phyloP scores from a whole-genome alignment of 35 echinoderm and acorn worm genomes.

The Lytechinus variegatus region DNA sequence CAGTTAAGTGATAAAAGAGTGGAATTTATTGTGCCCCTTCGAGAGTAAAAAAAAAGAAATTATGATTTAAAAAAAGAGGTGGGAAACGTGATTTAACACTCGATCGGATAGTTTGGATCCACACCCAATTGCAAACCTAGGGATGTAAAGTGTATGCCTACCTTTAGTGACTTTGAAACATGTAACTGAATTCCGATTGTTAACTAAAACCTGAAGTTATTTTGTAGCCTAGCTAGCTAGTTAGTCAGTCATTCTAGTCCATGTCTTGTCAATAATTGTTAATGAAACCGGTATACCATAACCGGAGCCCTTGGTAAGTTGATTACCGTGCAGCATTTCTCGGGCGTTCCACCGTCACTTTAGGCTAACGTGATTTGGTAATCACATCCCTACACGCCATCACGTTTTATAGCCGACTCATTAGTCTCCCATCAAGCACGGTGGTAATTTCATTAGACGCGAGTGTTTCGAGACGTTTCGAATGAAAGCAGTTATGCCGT shows the following conservation, averaged over 20 bases:
- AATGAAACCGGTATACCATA: neutral
- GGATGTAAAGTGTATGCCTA: neutral
- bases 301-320: neutral
- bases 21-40: too few relatives aligned
- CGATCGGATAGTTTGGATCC: neutral
- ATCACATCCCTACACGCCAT: constrained; percentile 4
- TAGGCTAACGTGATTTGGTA: constrained; percentile 22
- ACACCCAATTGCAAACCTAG: neutral
- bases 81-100: neutral
- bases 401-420: constrained; percentile 10
- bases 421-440: neutral
- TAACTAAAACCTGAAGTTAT: neutral
- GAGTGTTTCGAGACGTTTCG: constrained; percentile 8
- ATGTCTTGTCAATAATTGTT: constrained; percentile 1
- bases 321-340: neutral
- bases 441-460: neutral
- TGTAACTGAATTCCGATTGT: neutral
- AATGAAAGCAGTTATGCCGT: neutral
- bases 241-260: neutral
- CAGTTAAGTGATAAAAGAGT: too few relatives aligned
- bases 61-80: too few relatives aligned
- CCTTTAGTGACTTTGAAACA: neutral
- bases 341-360: constrained; percentile 21
- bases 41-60: too few relatives aligned
- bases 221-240: neutral